Evolutionary conservation across 2,113 vertebrate genomes (phyloP).

Genomic region (Oncorhynchus mykiss): DNA sequence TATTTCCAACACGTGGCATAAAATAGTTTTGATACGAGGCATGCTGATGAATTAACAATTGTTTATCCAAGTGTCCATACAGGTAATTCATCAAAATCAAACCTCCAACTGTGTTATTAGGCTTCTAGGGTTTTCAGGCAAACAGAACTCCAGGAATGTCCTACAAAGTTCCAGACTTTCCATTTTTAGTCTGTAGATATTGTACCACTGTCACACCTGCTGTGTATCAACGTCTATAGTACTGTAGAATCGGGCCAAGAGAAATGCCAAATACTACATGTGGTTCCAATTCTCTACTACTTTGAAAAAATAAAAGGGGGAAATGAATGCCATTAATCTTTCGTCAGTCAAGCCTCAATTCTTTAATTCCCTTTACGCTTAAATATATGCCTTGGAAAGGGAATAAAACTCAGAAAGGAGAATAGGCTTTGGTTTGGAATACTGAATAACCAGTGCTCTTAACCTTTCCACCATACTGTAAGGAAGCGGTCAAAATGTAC

Average conservation of each 20-base stretch:
- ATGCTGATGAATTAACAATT: neutral
- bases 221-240: conserved; percentile 9
- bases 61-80: neutral
- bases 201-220: conserved; percentile 17
- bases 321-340: conserved; percentile 36
- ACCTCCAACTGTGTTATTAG: no score
- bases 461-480: conserved; percentile 14
- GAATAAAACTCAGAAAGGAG: conserved; percentile 25
- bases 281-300: conserved; percentile 46
- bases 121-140: neutral
- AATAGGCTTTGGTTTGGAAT: conserved; percentile 10
- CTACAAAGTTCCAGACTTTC: conserved; percentile 9
- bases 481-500: no score
- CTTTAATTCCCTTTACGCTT: conserved; percentile 21
- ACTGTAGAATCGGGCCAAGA: conserved; percentile 34
- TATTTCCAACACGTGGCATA: neutral
- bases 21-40: neutral
- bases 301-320: conserved; percentile 10
- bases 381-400: conserved; percentile 8
- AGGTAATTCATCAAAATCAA: neutral
- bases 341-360: conserved; percentile 30
- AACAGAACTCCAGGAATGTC: conserved; percentile 14
- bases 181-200: conserved; percentile 21
- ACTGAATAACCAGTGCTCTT: neutral
- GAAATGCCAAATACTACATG: conserved; percentile 44